Base-by-base conservation (phyloP, 2,888 invertebrate genomes). In the Drosophila barbarae region DNA sequence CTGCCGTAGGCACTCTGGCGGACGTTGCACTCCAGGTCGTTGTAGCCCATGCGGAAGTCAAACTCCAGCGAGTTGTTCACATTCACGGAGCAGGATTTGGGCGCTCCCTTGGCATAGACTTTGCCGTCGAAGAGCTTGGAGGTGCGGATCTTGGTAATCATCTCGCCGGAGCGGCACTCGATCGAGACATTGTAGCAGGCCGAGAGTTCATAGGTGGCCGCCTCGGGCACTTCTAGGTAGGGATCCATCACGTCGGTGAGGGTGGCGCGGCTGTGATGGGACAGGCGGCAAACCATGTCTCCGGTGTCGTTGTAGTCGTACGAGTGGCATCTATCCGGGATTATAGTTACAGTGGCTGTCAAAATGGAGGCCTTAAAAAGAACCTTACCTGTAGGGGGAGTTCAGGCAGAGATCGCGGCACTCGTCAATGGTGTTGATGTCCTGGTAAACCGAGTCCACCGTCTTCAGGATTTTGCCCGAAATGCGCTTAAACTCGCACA, bases 161-260 rank as follows among this genome's bases (percentile, higher is more conserved):
- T 97, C 89, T 97, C 96, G 57, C 96, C 95, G 53, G 95, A 93
- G 64, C 96, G 93, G 88, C 97, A 97, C 89, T 96, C 96, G 87
- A 97, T 96, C 76, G 95, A 95, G 47, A 97, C 96, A 90, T 97
- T 97, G 92, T 97, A 97, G 89, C 97, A 97, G 36, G 96, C 96
- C 76, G 95, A 95, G 71, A 97, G 90, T 90, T 97, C 97, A 90
- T 95, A 97, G 30, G 96, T 97, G 46, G 96, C 94, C 32, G 96
- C 96, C 90, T 96, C 96, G 41, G 95, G 95, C 41, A 96, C 96
- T 89, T 95, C 95, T 80, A 96, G 91, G 90, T 96, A 96, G 50
- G 96, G 96, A 85, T 96, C 95, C 92, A 95, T 95, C 83, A 96
- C 95, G 86, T 96, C 95, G 47, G 95, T 94, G 72, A 97, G 92